phyloP scores from a whole-genome alignment of 1,140 invertebrate genomes.

The Aphelinus atriplicis region DNA sequence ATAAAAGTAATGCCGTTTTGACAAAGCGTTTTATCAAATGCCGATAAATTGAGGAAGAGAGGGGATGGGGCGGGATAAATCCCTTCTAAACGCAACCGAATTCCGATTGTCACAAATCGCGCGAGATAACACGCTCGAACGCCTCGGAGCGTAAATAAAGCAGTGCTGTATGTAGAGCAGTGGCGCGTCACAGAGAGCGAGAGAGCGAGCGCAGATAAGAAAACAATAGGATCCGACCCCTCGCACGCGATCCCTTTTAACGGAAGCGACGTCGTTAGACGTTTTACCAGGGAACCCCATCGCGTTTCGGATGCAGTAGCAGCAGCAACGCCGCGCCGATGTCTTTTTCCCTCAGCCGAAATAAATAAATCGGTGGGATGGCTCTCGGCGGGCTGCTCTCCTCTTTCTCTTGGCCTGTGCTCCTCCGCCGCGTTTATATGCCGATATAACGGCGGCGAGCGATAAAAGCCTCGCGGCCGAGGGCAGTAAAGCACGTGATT shows the following conservation, averaged over 20 bases:
- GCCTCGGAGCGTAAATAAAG: conserved; percentile 22
- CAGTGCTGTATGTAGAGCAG: background rate
- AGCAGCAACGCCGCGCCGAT: background rate
- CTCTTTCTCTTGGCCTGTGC: too few species aligned
- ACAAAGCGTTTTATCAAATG: too few species aligned
- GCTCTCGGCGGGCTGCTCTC: background rate
- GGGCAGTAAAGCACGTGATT: conserved; percentile 16
- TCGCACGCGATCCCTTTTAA: conserved; percentile 4
- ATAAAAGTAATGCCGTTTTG: too few species aligned
- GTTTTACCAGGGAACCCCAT: conserved; percentile 29
- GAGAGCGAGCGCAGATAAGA: conserved; percentile 12
- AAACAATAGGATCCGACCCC: conserved; percentile 27
- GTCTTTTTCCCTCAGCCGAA: conserved; percentile 14
- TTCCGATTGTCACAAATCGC: conserved; percentile 23
- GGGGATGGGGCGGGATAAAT: background rate
- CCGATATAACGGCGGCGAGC: too few species aligned
- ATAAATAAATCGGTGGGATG: conserved; percentile 32
- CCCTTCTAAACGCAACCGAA: conserved; percentile 14
- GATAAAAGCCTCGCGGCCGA: background rate
- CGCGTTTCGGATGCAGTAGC: conserved; percentile 14
- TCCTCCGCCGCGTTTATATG: too few species aligned
- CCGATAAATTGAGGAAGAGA: too few species aligned
- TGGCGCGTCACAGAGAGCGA: background rate
- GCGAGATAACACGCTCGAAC: conserved; percentile 20
- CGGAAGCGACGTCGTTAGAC: conserved; percentile 25